Percentiles rank a stretch among this genome's conserved stretches.
Evolutionary conservation across 2,888 invertebrate genomes (phyloP).

Genomic region (Bursaphelenchus okinawaensis): DNA sequence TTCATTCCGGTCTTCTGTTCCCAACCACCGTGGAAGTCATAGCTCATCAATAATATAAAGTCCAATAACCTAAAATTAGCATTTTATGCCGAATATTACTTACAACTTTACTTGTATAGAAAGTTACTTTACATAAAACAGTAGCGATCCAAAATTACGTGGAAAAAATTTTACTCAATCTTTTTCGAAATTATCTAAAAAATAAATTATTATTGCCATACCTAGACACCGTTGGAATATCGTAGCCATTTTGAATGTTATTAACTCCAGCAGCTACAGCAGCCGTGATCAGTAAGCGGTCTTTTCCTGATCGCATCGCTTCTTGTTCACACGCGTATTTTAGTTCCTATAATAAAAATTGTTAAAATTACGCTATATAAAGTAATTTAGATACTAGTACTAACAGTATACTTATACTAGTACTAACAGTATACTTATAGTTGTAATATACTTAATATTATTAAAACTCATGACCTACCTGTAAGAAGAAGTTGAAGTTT

Average conservation of each 20-base stretch:
- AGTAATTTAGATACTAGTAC: too few relatives aligned
- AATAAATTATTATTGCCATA: slow-evolving; percentile 26
- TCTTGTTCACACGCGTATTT: slow-evolving; percentile 43
- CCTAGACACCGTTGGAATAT: slow-evolving; percentile 64
- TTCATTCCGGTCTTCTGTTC: slow-evolving; percentile 39
- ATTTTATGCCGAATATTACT: background rate
- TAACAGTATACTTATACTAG: too few relatives aligned
- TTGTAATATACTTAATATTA: too few relatives aligned
- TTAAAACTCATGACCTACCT: slow-evolving; percentile 22
- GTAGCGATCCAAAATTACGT: background rate
- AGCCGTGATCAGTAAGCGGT: slow-evolving; percentile 71
- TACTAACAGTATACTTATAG: too few relatives aligned
- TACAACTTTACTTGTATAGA: background rate
- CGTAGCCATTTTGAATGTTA: slow-evolving; percentile 80
- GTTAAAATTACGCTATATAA: too few relatives aligned
- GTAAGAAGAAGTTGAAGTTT: slow-evolving; percentile 46
- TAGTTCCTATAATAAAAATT: slow-evolving; percentile 47
- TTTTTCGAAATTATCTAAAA: slow-evolving; percentile 7
- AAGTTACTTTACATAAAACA: slow-evolving; percentile 9
- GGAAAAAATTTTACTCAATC: background rate
- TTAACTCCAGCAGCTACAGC: slow-evolving; percentile 81
- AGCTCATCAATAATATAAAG: slow-evolving; percentile 38
- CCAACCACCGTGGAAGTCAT: slow-evolving; percentile 45
- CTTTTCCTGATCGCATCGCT: slow-evolving; percentile 28
- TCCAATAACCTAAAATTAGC: slow-evolving; percentile 29